Conservation (phyloP, 2,888 invertebrate species). For the Oscheius myriophilus region DNA sequence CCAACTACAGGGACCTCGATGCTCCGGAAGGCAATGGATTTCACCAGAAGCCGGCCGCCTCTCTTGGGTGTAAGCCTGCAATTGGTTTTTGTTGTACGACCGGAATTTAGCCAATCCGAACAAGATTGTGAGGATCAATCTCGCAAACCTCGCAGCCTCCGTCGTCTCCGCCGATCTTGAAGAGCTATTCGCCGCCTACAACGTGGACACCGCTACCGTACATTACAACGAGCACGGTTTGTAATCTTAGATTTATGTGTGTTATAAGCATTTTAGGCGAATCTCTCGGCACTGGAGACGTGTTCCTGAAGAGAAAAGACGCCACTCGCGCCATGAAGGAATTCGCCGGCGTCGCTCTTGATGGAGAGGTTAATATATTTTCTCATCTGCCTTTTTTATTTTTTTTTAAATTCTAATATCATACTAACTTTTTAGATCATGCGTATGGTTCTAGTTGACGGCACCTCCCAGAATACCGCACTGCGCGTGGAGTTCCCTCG, state of each 20-base stretch:
- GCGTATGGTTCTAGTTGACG: conserved; percentile 22
- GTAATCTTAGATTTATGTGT: neutral
- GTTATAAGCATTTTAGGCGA: conserved; percentile 30
- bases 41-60: too few relatives aligned
- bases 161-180: conserved; percentile 51
- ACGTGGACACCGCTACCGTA: conserved; percentile 43
- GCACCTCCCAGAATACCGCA: neutral
- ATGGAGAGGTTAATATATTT: conserved; percentile 38
- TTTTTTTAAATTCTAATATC: neutral
- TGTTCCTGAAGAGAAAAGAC: conserved; percentile 45
- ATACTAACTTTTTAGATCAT: conserved; percentile 11
- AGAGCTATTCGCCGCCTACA: conserved; percentile 49
- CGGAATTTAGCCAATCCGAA: conserved; percentile 11
- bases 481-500: neutral
- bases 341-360: conserved; percentile 46
- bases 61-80: too few relatives aligned
- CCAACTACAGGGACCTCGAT: conserved; percentile 13
- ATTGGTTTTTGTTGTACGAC: too few relatives aligned
- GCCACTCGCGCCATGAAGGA: conserved; percentile 43
- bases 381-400: neutral
- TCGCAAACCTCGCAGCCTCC: conserved; percentile 48
- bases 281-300: conserved; percentile 55
- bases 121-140: conserved; percentile 41
- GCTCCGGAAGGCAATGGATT: conserved; percentile 6
- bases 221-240: conserved; percentile 54